Evolutionary conservation across 2,888 invertebrate species (phyloP), one percentile per base, ranked within the genome.

Genomic region (Troides oblongomaculatus): DNA sequence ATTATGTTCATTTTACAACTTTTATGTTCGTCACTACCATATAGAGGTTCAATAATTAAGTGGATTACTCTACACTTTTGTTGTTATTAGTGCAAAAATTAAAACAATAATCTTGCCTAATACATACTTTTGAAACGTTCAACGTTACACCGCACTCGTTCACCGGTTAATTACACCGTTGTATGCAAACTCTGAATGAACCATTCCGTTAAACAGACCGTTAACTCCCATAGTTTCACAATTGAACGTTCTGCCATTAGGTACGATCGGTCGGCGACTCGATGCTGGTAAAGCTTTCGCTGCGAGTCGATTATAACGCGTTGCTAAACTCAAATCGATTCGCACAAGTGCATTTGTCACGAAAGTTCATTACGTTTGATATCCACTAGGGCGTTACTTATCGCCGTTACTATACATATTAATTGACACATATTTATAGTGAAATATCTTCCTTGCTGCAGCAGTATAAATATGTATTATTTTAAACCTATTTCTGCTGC

Each of bases 191-290:
- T 78, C 73, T 75, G 82, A 80, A 82, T 81, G 79, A 79, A 82
- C 81, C 82, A 84, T 86, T 85, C 86, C 86, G 89, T 86, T 85
- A 83, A 89, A 84, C 86, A 88, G 87, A 88, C 77, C 89, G 88
- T 88, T 86, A 88, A 81, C 84, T 78, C 79, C 83, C 85, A 87
- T 86, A 86, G 66, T 66, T 87, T 76, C 75, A 71, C 78, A 73
- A 66, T 65, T 66, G 62, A 59, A 62, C 62, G 59, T 53, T 64
- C 59, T 56, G 57, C 60, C 23, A 58, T 63, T 53, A 64, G 64
- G 64, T 68, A 53, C 66, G 66, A 70, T 70, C 43, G 63, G 62
- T 63, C 30, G 61, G 57, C 46, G 60, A 64, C 46, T 68, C 18
- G 30, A 23, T 21, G 43, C 25, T 46, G 57, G 30, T 62, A 56